phyloP scores from a whole-genome alignment of 2,888 invertebrate genomes.

The Bimastos eiseni region DNA sequence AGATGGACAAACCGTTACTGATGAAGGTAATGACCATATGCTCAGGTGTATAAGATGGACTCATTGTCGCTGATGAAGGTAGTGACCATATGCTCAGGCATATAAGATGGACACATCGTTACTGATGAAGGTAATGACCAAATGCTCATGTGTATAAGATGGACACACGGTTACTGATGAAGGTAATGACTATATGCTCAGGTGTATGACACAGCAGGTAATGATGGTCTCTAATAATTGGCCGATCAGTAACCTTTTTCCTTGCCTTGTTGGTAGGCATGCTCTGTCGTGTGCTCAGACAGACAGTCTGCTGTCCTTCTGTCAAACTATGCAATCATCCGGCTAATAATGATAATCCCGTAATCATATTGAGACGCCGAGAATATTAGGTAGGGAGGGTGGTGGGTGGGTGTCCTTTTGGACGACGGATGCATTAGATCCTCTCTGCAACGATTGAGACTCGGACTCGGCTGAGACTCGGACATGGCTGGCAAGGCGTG shows the following conservation, averaged over 20 bases:
- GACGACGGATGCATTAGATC: neutral
- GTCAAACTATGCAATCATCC: neutral
- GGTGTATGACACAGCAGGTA: too few species aligned
- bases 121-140: too few species aligned
- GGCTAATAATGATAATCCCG: neutral
- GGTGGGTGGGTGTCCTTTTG: neutral
- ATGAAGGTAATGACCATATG: too few species aligned
- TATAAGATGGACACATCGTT: too few species aligned
- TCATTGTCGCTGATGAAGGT: too few species aligned
- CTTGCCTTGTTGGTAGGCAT: neutral
- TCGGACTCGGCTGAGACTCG: neutral
- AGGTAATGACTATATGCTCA: too few species aligned
- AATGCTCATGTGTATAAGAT: too few species aligned
- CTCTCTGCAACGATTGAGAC: neutral
- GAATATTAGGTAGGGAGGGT: neutral
- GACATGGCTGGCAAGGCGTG: neutral
- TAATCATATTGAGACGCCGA: neutral
- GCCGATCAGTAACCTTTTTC: neutral
- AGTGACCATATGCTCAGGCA: too few species aligned
- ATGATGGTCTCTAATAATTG: neutral
- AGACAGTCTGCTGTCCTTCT: neutral
- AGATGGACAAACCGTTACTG: too few species aligned
- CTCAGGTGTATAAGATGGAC: too few species aligned
- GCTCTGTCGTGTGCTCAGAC: neutral
- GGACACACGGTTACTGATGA: too few species aligned